Evolutionary conservation across 2,113 vertebrate species (phyloP), one percentile per base, ranked within the genome.

Genomic region (Passerina amoena): DNA sequence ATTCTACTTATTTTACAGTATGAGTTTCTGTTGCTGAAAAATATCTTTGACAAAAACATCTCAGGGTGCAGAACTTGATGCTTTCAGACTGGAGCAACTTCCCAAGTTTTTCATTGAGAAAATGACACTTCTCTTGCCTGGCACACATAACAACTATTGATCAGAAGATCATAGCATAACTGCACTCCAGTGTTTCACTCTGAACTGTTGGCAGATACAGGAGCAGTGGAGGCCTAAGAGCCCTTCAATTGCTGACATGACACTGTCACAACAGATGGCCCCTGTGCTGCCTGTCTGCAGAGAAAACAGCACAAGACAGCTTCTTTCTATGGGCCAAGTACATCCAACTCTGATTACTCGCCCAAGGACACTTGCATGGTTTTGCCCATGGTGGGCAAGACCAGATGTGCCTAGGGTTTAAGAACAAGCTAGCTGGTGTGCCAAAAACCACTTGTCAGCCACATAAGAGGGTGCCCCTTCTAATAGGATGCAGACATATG

Each of bases 371-470:
- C 66, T 86, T 71, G 45, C 25, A 59, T 37, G 48, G 47, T 65
- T 84, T 76, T 42, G 37, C 33, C 57, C 10, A 7, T 63, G 48
- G 31, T 48, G 42, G 92, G 63, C 51, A 89, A 56, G 66, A 76
- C 48, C 21, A 45, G 33, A 63, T 48, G 42, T 80, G 82, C 95
- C 70, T 47, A 40, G 42, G 76, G 82, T 94, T 91, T 60, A 47
- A 22, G 78, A 88, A 63, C 5, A 23, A 88, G 61, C 88, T 81
- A 37, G n/a, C 94, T 94, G 93, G 91, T 96, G 66, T 1, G 35
- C 90, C 60, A 81, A 76, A 70, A 91, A 73, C 92, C 61, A 91
- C 24, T 56, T 93, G 70, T 75, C 86, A 93, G 77, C 56, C 35
- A 61, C 30, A 20, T 71, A 18, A 83, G 27, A 68, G 69, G 44